phyloP scores from a whole-genome alignment of 92 coral and sea anemone species.

The Phenganax stokvisi region DNA sequence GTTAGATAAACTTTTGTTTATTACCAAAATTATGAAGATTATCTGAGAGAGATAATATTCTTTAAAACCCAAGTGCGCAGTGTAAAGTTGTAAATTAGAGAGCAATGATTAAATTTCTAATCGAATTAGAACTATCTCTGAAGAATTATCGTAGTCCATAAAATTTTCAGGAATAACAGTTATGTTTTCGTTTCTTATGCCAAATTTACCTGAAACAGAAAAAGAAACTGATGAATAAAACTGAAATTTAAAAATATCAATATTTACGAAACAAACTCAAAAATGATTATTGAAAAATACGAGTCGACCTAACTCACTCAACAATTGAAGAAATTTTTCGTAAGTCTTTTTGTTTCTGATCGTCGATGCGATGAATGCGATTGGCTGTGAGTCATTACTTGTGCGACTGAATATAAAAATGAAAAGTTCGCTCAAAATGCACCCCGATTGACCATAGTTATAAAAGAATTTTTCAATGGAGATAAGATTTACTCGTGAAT shows the following conservation, averaged over 20 bases:
- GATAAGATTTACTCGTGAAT: no score
- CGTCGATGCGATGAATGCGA: constrained; percentile 64
- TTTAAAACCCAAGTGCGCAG: no score
- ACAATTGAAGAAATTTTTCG: constrained; percentile 43
- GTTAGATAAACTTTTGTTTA: no score
- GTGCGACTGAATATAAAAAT: constrained; percentile 14
- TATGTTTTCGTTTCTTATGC: neutral
- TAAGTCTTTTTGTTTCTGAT: constrained; percentile 59
- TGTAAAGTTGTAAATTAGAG: no score
- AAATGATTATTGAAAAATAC: neutral
- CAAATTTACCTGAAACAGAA: constrained; percentile 10
- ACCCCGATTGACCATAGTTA: neutral
- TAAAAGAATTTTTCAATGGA: no score
- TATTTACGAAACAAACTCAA: neutral
- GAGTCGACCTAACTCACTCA: constrained; percentile 44
- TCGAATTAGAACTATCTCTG: constrained; percentile 19
- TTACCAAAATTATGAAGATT: no score
- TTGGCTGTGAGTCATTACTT: constrained; percentile 46
- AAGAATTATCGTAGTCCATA: neutral
- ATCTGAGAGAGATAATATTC: no score
- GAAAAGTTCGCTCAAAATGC: neutral
- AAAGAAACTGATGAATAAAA: neutral
- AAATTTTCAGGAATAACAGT: neutral
- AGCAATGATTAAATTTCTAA: neutral
- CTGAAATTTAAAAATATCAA: neutral